Evolutionary conservation across 2,797 vertebrate species (phyloP).

Genomic region (Numenius phaeopus): DNA sequence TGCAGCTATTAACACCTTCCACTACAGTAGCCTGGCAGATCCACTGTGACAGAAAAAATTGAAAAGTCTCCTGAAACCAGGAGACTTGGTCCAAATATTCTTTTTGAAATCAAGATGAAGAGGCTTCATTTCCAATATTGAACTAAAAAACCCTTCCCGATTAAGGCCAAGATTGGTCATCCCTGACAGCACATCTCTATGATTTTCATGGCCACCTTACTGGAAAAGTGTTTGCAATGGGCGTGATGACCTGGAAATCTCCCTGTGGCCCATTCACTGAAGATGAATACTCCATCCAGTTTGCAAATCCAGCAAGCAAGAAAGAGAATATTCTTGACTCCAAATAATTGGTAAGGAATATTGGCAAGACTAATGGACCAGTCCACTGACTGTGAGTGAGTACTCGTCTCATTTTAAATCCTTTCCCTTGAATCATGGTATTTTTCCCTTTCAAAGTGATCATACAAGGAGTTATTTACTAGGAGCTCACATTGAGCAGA

Average conservation of each 20-base stretch:
- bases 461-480: background rate
- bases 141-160: background rate
- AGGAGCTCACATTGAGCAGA: slow-evolving; percentile 11
- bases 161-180: background rate
- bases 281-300: background rate
- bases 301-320: background rate
- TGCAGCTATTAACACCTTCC: background rate
- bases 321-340: background rate
- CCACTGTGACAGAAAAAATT: background rate
- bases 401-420: background rate
- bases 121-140: background rate
- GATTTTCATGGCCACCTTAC: background rate
- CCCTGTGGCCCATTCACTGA: background rate
- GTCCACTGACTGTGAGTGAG: background rate
- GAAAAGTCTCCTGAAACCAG: background rate
- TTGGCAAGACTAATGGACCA: background rate
- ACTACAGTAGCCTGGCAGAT: background rate
- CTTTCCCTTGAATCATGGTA: background rate
- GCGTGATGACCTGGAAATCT: slow-evolving; percentile 3
- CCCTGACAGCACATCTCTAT: background rate
- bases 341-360: background rate
- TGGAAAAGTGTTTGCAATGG: background rate
- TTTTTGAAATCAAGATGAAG: background rate
- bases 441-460: slow-evolving; percentile 20
- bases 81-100: background rate